Evolutionary conservation across 2,113 vertebrate species (phyloP).

Genomic region (Scomber colias): DNA sequence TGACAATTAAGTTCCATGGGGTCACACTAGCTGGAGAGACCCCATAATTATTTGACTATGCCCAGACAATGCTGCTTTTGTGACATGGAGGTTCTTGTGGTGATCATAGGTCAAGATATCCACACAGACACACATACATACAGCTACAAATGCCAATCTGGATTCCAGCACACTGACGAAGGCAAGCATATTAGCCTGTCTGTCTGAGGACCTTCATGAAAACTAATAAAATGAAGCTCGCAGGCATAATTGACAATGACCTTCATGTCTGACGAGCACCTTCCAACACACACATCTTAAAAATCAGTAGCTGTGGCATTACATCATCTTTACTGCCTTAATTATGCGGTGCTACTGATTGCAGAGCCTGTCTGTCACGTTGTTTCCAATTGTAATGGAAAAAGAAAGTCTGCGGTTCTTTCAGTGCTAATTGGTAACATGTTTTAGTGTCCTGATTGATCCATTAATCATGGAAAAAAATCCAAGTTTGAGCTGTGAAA

Average conservation of each 20-base stretch:
- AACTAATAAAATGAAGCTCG: slow-evolving; percentile 41
- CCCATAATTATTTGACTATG: slow-evolving; percentile 16
- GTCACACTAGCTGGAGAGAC: slow-evolving; percentile 45
- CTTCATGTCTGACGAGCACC: slow-evolving; percentile 31
- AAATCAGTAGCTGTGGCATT: background rate
- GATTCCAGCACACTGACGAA: slow-evolving; percentile 60
- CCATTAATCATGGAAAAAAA: slow-evolving; percentile 41
- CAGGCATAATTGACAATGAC: slow-evolving; percentile 15
- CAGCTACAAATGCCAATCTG: slow-evolving; percentile 42
- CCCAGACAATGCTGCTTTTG: slow-evolving; percentile 60
- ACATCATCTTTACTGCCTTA: slow-evolving; percentile 20
- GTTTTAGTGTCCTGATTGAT: slow-evolving; percentile 54
- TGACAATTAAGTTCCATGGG: slow-evolving; percentile 27
- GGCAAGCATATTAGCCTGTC: slow-evolving; percentile 9
- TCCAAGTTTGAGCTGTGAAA: slow-evolving; percentile 60
- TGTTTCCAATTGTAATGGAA: slow-evolving; percentile 46
- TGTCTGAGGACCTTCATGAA: slow-evolving; percentile 23
- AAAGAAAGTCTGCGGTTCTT: slow-evolving; percentile 40
- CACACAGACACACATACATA: slow-evolving; percentile 38
- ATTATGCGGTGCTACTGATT: slow-evolving; percentile 44
- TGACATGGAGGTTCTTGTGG: slow-evolving; percentile 42
- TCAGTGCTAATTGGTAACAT: slow-evolving; percentile 61
- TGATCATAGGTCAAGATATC: slow-evolving; percentile 54
- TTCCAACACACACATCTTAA: slow-evolving; percentile 7
- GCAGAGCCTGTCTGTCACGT: slow-evolving; percentile 7